Conservation (phyloP, 2,888 invertebrate species). For the Bombylius discolor region DNA sequence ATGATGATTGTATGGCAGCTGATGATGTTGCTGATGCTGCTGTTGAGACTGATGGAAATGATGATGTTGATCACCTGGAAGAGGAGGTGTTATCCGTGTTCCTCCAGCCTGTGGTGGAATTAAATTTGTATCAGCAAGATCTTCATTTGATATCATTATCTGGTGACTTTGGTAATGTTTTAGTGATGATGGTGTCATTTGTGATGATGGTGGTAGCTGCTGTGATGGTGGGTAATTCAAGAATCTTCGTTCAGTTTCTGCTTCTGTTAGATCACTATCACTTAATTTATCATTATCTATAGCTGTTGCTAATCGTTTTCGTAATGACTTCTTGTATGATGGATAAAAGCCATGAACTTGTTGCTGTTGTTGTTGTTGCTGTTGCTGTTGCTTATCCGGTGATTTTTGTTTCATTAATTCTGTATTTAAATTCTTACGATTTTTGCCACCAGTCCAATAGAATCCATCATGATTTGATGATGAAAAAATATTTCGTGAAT, state of each 20-base stretch:
- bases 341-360: slow-evolving; percentile 23
- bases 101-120: slow-evolving; percentile 1
- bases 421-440: slow-evolving; percentile 16
- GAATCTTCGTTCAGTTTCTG: slow-evolving; percentile 6
- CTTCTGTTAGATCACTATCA: slow-evolving; percentile 8
- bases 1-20: slow-evolving; percentile 6
- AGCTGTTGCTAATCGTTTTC: slow-evolving; percentile 6
- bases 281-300: slow-evolving; percentile 13
- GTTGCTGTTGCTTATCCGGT: background rate
- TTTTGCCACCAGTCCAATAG: slow-evolving; percentile 28
- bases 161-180: background rate
- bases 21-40: background rate
- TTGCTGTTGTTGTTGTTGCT: background rate
- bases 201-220: slow-evolving; percentile 9
- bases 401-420: slow-evolving; percentile 2
- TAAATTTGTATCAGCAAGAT: slow-evolving; percentile 8
- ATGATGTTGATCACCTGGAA: slow-evolving; percentile 1
- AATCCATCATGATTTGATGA: slow-evolving; percentile 27
- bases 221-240: slow-evolving; percentile 4
- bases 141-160: slow-evolving; percentile 8
- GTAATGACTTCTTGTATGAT: slow-evolving; percentile 27
- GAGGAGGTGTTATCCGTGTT: background rate
- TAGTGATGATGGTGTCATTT: background rate
- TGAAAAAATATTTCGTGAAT: slow-evolving; percentile 3
- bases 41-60: slow-evolving; percentile 7